Evolutionary conservation across 2,797 vertebrate genomes (phyloP).

Genomic region (Acridotheres tristis): DNA sequence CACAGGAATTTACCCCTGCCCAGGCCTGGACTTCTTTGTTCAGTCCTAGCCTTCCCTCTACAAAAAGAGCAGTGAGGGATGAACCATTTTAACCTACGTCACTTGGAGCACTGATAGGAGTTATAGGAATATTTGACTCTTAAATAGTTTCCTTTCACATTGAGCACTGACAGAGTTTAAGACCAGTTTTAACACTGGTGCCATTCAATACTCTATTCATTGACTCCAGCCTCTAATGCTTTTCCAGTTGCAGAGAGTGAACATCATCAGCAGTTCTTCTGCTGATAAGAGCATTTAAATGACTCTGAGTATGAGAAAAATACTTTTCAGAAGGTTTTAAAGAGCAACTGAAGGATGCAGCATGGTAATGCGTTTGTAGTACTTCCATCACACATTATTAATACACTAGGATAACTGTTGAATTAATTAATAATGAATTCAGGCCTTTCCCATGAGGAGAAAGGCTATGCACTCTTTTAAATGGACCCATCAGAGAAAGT

Average conservation of each 20-base stretch:
- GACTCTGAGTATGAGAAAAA: neutral
- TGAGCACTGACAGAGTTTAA: neutral
- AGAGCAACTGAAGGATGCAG: neutral
- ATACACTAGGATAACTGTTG: neutral
- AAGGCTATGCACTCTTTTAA: neutral
- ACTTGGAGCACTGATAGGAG: neutral
- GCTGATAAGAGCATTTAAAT: conserved; percentile 22
- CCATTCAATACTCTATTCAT: neutral
- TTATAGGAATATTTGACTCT: neutral
- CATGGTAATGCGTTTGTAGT: neutral
- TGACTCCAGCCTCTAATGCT: neutral
- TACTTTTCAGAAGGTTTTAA: neutral
- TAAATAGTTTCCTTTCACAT: neutral
- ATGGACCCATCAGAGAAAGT: neutral
- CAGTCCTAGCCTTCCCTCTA: neutral
- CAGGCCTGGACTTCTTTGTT: neutral
- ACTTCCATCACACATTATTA: neutral
- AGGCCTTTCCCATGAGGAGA: neutral
- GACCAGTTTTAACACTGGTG: neutral
- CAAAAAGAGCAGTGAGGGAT: neutral
- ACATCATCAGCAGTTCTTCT: neutral
- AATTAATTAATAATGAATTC: conserved; percentile 24
- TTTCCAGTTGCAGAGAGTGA: neutral
- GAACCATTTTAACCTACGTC: rapidly evolving
- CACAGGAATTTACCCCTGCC: neutral